Percentiles rank a stretch among this genome's conserved stretches.
phyloP scores from a whole-genome alignment of 2,797 vertebrate species.

The Micrastur ruficollis region DNA sequence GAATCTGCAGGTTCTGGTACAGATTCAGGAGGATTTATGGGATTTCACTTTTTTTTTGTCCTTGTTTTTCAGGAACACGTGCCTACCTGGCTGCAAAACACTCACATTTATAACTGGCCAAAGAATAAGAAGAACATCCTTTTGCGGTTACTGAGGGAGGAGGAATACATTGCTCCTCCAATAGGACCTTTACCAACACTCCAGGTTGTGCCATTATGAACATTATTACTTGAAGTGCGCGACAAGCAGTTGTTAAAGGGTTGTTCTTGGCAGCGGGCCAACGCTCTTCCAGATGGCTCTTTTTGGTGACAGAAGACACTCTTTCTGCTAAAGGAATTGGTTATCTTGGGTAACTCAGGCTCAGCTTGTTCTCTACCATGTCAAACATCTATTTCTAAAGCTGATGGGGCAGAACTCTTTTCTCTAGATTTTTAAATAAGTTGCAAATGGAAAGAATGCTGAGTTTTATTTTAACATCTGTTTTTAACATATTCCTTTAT shows the following conservation, averaged over 20 bases:
- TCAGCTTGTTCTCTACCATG: constrained; percentile 17
- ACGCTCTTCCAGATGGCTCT: background rate
- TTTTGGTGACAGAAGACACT: constrained; percentile 46
- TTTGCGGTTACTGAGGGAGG: constrained; percentile 87
- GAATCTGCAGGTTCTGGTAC: constrained; percentile 40
- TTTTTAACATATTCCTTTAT: constrained; percentile 14
- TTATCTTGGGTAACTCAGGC: constrained; percentile 49
- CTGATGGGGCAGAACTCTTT: background rate
- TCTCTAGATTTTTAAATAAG: constrained; percentile 17
- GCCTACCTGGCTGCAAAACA: constrained; percentile 92
- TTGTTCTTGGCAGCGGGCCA: constrained; percentile 29
- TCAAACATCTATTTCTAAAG: constrained; percentile 38
- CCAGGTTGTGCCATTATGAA: constrained; percentile 82
- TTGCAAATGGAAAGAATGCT: constrained; percentile 8
- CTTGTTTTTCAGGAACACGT: constrained; percentile 81
- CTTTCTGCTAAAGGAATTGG: constrained; percentile 46
- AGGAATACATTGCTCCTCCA: constrained; percentile 87
- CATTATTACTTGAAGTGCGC: background rate
- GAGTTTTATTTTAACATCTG: constrained; percentile 22
- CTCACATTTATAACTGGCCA: constrained; percentile 90
- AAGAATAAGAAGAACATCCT: constrained; percentile 86
- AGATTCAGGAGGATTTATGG: constrained; percentile 21
- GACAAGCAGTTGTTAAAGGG: background rate
- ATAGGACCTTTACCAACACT: constrained; percentile 84
- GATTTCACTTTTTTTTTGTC: background rate